Evolutionary conservation across 2,113 vertebrate species (phyloP), one percentile per base, ranked within the genome.

Genomic region (Hipposideros armiger): DNA sequence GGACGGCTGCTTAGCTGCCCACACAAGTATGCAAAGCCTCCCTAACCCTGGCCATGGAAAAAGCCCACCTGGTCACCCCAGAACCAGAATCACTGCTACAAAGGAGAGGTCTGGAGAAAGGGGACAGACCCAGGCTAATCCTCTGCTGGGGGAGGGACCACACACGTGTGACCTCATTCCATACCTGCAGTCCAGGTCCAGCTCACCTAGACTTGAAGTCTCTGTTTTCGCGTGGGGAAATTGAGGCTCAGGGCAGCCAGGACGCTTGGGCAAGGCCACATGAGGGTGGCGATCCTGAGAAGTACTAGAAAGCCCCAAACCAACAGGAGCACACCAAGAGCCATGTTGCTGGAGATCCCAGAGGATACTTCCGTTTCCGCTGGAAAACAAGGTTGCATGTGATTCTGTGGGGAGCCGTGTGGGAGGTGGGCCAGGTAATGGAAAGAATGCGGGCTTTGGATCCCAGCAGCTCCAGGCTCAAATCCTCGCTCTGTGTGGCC

Each of bases 11-110:
- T 92, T 94, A 93, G 97, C 97, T 93, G 83, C 98, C 98, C 95
- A 96, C 96, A 3, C 91, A 98, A 98, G 97, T 98, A 98, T 98
- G 97, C 98, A 77, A 98, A 96, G 97, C 85, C 95, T 96, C 69
- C 92, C 56, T 97, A 94, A 96, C 94, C 94, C 73, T 28, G 89
- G 76, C 77, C 1, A 2, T 83, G 90, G 94, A 84, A n/a, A 92
- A 95, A 78, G 30, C 28, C 80, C 52, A 50, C 69, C 62, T 0
- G 1, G 50, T 67, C 83, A 45, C 28, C 58, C 28, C 54, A 74
- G 69, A 40, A 19, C 19, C 62, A 54, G 84, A 81, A 15, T 8
- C 10, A 4, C 36, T 2, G 7, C 47, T 32, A 22, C n/a, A 5
- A 24, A 45, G 15, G 47, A 60, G n/a, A 76, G 72, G 32, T 32